These are phyloP conservation scores for Axea sp. DNA, from an alignment of 2,888 invertebrate genomes.

Conservation along the genomic window DNA sequence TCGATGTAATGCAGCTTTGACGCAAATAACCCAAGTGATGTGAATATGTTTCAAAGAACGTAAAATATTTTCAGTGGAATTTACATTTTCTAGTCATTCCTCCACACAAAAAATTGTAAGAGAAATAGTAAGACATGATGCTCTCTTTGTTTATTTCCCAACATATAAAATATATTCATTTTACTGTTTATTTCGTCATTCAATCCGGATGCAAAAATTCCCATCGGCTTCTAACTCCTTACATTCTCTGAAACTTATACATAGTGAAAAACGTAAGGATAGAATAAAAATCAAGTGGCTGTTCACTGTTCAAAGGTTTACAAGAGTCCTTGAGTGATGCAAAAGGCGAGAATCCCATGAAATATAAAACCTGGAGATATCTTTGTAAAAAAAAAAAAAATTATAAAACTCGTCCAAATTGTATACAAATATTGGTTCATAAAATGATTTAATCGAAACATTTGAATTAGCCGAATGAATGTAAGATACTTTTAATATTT, in stretches of 20 bases:
- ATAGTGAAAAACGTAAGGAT: conserved; percentile 28
- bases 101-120: conserved; percentile 15
- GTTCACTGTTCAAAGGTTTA: conserved; percentile 32
- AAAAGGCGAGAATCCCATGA: conserved; percentile 1
- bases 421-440: neutral
- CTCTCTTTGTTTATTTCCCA: conserved; percentile 7
- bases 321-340: conserved; percentile 20
- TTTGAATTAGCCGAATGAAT: no score
- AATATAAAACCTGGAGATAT: conserved; percentile 1
- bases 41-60: conserved; percentile 3
- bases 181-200: conserved; percentile 34
- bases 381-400: conserved; percentile 12
- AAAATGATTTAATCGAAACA: neutral
- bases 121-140: conserved; percentile 1
- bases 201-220: conserved; percentile 39
- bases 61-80: conserved; percentile 6
- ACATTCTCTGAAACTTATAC: conserved; percentile 44
- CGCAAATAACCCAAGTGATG: conserved; percentile 3
- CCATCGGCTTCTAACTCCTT: conserved; percentile 35
- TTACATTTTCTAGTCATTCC: conserved; percentile 9
- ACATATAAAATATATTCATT: conserved; percentile 25
- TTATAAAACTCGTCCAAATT: conserved; percentile 12
- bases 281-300: conserved; percentile 49
- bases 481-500: no score
- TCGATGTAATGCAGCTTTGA: conserved; percentile 1